Base-by-base conservation (phyloP, 2,113 vertebrate genomes). In the Siniperca chuatsi region DNA sequence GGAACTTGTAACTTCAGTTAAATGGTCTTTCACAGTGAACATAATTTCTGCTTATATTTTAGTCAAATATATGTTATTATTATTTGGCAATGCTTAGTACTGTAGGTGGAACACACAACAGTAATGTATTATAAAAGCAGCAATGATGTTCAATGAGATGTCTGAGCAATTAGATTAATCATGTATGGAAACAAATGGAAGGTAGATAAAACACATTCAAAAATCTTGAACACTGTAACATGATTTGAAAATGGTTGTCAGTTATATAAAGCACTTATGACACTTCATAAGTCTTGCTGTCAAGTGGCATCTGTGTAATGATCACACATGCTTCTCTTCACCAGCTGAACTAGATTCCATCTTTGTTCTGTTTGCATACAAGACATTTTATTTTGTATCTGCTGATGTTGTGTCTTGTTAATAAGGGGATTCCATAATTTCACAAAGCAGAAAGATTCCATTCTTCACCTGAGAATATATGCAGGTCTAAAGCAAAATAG, bases 321-420 rank as follows among this genome's bases (percentile, higher is more conserved):
- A 69, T 82, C 9, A 64, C 11, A 78, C 13, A 62, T 40, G 42
- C 20, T 69, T 76, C 54, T 82, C 74, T 46, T 82, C 44, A 67
- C 23, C 66, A 73, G 37, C 13, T 23, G 52, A 35, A 46, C n/a
- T 1, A 33, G 16, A 73, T 77, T 62, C 46, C 57, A 46, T 44
- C 18, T 46, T 70, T 76, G 9, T 55, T 57, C 29, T 72, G 20
- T 55, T 48, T 68, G 11, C 9, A 74, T n/a, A 29, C 29, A 16
- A 73, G 4, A 8, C 23, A 69, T 79, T 75, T 35, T 20, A 52
- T 16, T 21, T 33, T 18, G 7, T 54, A 50, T 54, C 37, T 76
- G 29, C 16, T 67, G 4, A 48, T 20, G 11, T 23, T 72, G 8
- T 61, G 66, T 33, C n/a, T 68, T 4, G 25, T 68, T 75, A 11